These are phyloP conservation scores for Trypoxylus dichotomus DNA, from an alignment of 1,140 invertebrate genomes.

Conservation along the genomic window DNA sequence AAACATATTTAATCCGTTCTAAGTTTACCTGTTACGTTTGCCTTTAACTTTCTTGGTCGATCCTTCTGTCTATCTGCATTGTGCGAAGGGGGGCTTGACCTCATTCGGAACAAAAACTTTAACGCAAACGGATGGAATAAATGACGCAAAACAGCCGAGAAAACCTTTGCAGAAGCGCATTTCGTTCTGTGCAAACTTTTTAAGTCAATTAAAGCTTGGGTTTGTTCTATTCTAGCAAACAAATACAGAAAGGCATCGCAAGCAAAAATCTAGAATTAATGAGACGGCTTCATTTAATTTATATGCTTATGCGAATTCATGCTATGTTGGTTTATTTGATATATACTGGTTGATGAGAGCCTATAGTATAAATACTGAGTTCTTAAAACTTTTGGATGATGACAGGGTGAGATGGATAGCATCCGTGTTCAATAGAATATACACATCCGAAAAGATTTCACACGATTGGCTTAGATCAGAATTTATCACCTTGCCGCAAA, in stretches of 20 bases:
- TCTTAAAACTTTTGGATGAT: too few species aligned
- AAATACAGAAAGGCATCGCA: background rate
- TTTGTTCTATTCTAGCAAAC: background rate
- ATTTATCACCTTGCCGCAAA: too few species aligned
- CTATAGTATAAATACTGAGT: too few species aligned
- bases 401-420: too few species aligned
- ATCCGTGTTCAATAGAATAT: too few species aligned
- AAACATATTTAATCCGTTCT: background rate
- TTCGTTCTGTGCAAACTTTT: background rate
- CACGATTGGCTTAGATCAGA: too few species aligned
- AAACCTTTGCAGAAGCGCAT: background rate
- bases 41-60: background rate
- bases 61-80: background rate
- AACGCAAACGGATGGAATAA: background rate
- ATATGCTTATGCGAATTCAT: background rate
- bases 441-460: too few species aligned
- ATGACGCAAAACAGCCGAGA: background rate
- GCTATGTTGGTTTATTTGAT: too few species aligned
- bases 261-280: background rate
- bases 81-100: background rate
- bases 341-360: too few species aligned
- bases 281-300: background rate
- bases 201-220: background rate
- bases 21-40: background rate
- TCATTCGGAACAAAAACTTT: background rate